A percentile compares a stretch with the other conserved stretches of the same genome.
These are phyloP conservation scores for Climacteris rufus DNA, from an alignment of 2,113 vertebrate genomes.

Conservation along the genomic window DNA sequence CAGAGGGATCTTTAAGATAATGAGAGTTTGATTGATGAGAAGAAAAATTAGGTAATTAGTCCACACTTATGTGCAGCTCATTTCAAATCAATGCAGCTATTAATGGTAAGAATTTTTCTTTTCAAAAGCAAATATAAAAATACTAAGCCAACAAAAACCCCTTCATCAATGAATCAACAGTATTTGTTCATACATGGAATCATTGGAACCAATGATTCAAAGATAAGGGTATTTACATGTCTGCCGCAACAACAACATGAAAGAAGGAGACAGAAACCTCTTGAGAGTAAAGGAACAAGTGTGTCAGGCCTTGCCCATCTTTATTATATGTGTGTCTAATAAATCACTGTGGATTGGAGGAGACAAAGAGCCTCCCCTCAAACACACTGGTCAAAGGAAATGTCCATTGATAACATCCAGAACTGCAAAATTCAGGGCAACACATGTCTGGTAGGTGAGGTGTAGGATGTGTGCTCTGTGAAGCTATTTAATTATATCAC, in stretches of 20 bases:
- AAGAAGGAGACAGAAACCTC: no score
- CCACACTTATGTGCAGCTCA: neutral
- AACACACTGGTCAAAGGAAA: no score
- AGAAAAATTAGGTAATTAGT: neutral
- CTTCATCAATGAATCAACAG: neutral
- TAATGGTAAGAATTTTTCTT: neutral
- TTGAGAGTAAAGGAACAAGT: no score
- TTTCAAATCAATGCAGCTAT: neutral
- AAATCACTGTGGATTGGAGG: no score
- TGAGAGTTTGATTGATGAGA: neutral
- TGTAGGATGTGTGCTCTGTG: neutral
- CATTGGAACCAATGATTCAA: neutral
- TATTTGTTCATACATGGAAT: neutral
- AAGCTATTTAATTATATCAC: no score
- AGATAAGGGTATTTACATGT: neutral
- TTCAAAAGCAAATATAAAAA: constrained; percentile 32
- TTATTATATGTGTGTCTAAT: no score
- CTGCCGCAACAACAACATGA: no score
- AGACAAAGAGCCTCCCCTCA: no score
- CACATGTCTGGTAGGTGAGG: neutral
- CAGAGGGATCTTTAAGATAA: neutral
- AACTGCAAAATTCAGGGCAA: no score
- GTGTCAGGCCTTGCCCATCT: no score
- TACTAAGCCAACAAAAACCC: neutral
- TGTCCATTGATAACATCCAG: no score